These are phyloP conservation scores for Luperina testacea DNA, from an alignment of 2,888 invertebrate genomes.

Conservation along the genomic window DNA sequence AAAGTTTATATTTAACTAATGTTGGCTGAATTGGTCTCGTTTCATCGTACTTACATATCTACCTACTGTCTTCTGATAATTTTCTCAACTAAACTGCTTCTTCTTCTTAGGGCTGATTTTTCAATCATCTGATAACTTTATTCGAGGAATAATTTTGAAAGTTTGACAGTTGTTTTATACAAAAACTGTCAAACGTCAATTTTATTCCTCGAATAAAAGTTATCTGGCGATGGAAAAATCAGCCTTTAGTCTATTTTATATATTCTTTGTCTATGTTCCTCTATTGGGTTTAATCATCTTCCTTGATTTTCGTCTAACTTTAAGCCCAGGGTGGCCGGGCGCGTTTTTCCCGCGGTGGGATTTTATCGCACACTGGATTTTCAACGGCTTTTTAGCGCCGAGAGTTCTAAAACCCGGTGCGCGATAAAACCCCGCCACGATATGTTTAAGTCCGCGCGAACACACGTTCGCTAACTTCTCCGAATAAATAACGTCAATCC, in stretches of 20 bases:
- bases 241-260: not conserved
- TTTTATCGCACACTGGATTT: not conserved
- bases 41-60: conserved; percentile 30
- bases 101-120: no score
- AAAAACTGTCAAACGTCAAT: no score
- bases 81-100: conserved; percentile 4
- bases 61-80: conserved; percentile 35
- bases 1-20: conserved; percentile 27
- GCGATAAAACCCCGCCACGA: not conserved
- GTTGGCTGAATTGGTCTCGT: conserved; percentile 58
- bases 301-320: conserved; percentile 1
- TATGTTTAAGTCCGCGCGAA: not conserved
- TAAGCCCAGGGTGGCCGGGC: not conserved
- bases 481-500: conserved; percentile 21
- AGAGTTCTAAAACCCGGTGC: not conserved
- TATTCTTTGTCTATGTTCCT: conserved; percentile 18
- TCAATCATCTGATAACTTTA: no score
- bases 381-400: not conserved
- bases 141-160: no score
- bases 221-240: no score
- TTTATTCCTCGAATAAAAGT: no score
- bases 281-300: conserved; percentile 10
- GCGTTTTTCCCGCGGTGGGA: not conserved
- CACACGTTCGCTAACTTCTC: not conserved
- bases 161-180: no score